Evolutionary conservation across 2,888 invertebrate genomes (phyloP).

Genomic region (Junonia oenone): DNA sequence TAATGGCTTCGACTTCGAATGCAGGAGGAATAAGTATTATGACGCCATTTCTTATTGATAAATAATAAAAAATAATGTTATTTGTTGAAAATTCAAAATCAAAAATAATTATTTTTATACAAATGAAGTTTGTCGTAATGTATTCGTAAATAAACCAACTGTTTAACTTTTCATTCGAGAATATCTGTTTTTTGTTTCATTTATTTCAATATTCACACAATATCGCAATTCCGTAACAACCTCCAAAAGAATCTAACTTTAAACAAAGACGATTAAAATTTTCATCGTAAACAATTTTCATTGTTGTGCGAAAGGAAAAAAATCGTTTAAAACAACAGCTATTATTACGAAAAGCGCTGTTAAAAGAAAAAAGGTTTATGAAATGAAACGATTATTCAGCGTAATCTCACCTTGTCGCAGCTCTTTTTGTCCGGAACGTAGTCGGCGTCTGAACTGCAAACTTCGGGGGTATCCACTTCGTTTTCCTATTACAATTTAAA

Average conservation of each 20-base stretch:
- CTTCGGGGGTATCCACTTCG: constrained; percentile 61
- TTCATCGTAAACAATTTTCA: neutral
- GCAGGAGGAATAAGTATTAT: neutral
- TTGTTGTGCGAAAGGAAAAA: neutral
- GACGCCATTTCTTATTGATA: neutral
- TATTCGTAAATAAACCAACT: neutral
- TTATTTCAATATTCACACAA: neutral
- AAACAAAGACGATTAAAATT: neutral
- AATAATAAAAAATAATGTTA: neutral
- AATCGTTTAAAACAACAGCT: neutral
- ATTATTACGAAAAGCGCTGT: neutral
- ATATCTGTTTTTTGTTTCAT: neutral
- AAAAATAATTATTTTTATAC: neutral
- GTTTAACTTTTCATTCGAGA: too few relatives aligned
- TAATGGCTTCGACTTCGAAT: neutral
- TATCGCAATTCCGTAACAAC: neutral
- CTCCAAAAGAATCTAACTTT: neutral
- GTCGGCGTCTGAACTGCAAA: constrained; percentile 56
- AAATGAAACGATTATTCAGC: constrained; percentile 17
- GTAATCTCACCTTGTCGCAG: constrained; percentile 57
- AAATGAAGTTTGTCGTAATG: neutral
- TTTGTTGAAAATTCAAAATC: neutral
- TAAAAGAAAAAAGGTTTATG: constrained; percentile 11
- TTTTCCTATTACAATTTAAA: constrained; percentile 51
- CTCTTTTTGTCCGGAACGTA: constrained; percentile 63